phyloP scores from a whole-genome alignment of 2,797 vertebrate species.

The Apodemus agrarius region DNA sequence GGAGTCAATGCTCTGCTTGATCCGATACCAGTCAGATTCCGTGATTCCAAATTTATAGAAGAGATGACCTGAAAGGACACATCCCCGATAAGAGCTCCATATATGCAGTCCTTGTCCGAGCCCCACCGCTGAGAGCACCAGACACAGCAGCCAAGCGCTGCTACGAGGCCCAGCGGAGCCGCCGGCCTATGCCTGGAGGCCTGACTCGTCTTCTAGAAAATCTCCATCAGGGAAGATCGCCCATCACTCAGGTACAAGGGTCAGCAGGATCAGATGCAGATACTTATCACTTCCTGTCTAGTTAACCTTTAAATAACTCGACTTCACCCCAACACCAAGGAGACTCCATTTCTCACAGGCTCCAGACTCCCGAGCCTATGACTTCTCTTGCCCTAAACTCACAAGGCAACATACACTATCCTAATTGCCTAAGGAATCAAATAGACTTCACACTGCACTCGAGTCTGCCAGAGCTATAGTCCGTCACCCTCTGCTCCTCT shows the following conservation, averaged over 20 bases:
- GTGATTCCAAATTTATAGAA: constrained; percentile 98
- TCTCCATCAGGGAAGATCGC: neutral
- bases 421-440: neutral
- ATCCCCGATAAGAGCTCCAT: neutral
- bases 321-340: neutral
- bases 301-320: neutral
- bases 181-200: neutral
- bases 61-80: constrained; percentile 92
- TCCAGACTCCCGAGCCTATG: neutral
- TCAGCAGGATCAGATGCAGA: neutral
- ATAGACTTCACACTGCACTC: neutral
- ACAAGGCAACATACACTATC: neutral
- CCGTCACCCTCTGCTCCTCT: neutral
- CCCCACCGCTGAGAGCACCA: neutral
- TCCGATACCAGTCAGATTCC: constrained; percentile 98
- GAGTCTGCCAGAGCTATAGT: neutral
- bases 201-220: neutral
- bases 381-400: neutral
- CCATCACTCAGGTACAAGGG: no score
- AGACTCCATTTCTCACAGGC: no score
- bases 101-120: neutral
- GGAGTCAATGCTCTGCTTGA: constrained; percentile 99
- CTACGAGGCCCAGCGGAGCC: neutral
- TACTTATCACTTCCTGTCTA: neutral
- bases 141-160: no score